Base-by-base conservation (phyloP, 2,888 invertebrate species). In the Drosophila seclusa region DNA sequence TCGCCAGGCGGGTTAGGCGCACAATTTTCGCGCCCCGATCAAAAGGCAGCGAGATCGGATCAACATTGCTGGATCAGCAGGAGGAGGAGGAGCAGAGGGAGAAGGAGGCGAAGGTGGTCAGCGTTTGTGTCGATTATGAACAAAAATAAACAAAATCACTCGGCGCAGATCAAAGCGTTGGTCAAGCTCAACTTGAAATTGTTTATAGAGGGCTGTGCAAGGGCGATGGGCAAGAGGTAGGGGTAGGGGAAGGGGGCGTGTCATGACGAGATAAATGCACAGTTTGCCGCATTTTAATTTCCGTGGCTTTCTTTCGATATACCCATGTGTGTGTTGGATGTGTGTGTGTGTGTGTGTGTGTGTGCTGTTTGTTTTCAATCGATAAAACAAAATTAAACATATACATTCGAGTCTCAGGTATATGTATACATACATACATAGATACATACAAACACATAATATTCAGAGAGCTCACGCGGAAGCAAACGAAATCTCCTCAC, bases 11-110 rank as follows among this genome's bases (percentile, higher is more conserved):
- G 76, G 48, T 42, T 69, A 73, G 79, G 80, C 79, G 80, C 83
- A 82, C 86, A 83, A 86, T 83, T 87, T 89, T 87, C 83, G 89
- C 87, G 86, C 87, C 89, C 78, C 78, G 84, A 88, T 88, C 85
- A 86, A 86, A 86, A 86, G 85, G 62, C 73, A 76, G 87, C 81
- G 68, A 61, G 48, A 36, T 52, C 36, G 61, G 49, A 27, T 52
- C 36, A 29, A 65, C 18, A 54, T 24, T 16, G 2, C 24, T 45
- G 18, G 18, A 24, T 18, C 10, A 55, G 52, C n/a, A 18, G 36
- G 29, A 34, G 74, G 21, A 27, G 68, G 24, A n/a, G 27, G 24
- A 18, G 54, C 5, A n/a, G n/a, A 7, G 21, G 40, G n/a, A 31
- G 57, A n/a, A 8, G 40, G 54, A 68, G 77, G 68, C 60, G 68